Conservation (phyloP, 2,888 invertebrate species). For the Drosophila longiperda region DNA sequence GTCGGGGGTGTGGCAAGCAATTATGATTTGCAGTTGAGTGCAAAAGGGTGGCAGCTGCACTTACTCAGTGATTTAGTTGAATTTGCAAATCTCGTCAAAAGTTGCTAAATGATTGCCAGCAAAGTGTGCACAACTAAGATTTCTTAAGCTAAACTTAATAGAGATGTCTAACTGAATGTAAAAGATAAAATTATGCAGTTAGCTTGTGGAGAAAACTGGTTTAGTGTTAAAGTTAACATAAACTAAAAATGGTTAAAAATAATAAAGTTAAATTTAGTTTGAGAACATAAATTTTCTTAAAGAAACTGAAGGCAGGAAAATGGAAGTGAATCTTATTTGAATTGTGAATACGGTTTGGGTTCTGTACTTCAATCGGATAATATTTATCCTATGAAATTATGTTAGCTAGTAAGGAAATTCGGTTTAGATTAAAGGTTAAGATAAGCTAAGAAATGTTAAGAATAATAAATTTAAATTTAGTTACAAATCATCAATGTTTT, state of each 20-base stretch:
- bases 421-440: no score
- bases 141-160: not conserved
- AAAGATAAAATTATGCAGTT: not conserved
- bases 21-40: conserved; percentile 63
- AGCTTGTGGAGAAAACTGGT: not conserved
- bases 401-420: no score
- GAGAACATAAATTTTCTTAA: not conserved
- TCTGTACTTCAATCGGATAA: not conserved
- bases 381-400: not conserved
- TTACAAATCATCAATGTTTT: no score
- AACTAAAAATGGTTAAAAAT: not conserved
- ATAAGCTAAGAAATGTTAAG: no score
- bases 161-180: not conserved
- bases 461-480: no score
- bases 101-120: conserved; percentile 15
- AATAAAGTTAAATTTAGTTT: not conserved
- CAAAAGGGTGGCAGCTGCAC: conserved; percentile 38
- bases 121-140: conserved; percentile 17
- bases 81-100: conserved; percentile 50
- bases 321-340: not conserved
- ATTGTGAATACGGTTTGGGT: not conserved
- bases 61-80: conserved; percentile 29
- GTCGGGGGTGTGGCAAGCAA: conserved; percentile 37
- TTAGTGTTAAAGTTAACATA: not conserved
- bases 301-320: not conserved